Base-by-base conservation (phyloP, 23 tunicate species). In the Oikopleura albicans region DNA sequence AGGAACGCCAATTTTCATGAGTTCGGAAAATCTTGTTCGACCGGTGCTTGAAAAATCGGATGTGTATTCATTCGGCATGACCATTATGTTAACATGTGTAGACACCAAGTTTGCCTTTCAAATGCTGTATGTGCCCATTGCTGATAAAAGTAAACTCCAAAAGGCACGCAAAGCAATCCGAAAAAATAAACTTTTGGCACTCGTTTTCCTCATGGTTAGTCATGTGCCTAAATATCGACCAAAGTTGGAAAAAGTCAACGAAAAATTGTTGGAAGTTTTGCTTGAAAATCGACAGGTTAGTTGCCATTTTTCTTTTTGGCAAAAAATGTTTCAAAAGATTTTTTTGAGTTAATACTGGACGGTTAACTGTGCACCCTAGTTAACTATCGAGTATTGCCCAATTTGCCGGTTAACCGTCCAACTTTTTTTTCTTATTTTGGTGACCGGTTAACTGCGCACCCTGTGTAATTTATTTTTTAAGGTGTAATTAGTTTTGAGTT, bases 1-100 rank as follows among this genome's bases (percentile, higher is more conserved):
- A 22, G 79, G 79, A 27, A 71, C 79, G 28, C 79, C 79, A 12
- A 16, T 71, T 12, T 71, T 71, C 79, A 71, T 71, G 79, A 29
- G 34, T 29, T 37, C 79, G 33, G 79, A 71, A 71, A 29, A 12
- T 71, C 31, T 71, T 34, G 2, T 29, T 71, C 4, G 31, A 16
- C 35, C 79, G 33, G 35, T 71, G 28, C 79, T 29, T 16, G 27
- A 12, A 12, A 16, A 12, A 12, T 71, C 79, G 37, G 79, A 71
- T 29, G 35, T 71, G 2, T 71, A 71, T 31, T 71, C 79, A 37
- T 29, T 71, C 31, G 79, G 79, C 37, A 71, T 71, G 27, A 12
- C 79, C 37, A 71, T 71, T 27, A 16, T 71, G 79, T 4, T 71
- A 2, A 12, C 79, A 2, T 12, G 27, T 31, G 27, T 71, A 2